phyloP scores from a whole-genome alignment of 2,113 vertebrate genomes.

The Periophthalmus modestus region DNA sequence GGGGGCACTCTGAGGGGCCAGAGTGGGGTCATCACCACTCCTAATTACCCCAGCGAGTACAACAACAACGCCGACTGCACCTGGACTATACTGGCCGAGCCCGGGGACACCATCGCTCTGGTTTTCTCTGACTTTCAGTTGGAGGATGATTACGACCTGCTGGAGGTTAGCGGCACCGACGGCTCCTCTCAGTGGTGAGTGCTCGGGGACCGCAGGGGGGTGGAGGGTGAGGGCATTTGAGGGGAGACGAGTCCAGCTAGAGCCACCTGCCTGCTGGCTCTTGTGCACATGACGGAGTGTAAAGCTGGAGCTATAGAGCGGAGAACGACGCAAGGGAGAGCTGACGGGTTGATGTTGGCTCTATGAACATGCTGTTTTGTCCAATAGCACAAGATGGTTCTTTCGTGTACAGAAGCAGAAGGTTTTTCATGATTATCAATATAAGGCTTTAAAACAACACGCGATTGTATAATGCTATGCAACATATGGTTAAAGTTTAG shows the following conservation, averaged over 20 bases:
- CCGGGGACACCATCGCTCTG: conserved; percentile 96
- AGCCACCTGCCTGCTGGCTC: conserved; percentile 2
- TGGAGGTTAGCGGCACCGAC: conserved; percentile 95
- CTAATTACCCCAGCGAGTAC: conserved; percentile 93
- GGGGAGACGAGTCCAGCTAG: neutral
- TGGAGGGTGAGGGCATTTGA: neutral
- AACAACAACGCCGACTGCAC: conserved; percentile 97
- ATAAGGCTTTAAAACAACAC: too few relatives aligned
- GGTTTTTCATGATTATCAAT: too few relatives aligned
- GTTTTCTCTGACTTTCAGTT: conserved; percentile 97
- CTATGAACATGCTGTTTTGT: neutral
- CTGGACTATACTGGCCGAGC: conserved; percentile 96
- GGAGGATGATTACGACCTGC: conserved; percentile 94
- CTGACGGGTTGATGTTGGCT: too few relatives aligned
- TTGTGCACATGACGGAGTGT: conserved; percentile 8
- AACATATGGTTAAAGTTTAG: too few relatives aligned
- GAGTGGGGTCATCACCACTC: conserved; percentile 94
- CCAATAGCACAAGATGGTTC: too few relatives aligned
- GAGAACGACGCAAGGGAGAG: neutral
- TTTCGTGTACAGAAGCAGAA: neutral
- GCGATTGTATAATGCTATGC: too few relatives aligned
- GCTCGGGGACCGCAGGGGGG: neutral
- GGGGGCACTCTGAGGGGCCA: conserved; percentile 94
- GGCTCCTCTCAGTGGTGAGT: conserved; percentile 96
- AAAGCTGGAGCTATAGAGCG: conserved; percentile 18